Conservation (phyloP, 2,113 vertebrate genomes). For the Mesitornis unicolor region DNA sequence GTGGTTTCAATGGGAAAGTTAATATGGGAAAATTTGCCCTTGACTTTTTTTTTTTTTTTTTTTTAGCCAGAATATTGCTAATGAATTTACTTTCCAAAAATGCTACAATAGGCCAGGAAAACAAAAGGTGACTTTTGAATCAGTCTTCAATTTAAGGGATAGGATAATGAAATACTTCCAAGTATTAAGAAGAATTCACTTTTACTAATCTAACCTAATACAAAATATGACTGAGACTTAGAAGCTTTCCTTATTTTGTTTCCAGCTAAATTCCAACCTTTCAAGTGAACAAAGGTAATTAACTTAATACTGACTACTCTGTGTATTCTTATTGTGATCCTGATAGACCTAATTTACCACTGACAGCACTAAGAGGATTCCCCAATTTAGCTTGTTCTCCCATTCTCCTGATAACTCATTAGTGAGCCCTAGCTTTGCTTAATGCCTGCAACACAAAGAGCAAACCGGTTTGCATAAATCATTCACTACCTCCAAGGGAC, state of each 20-base stretch:
- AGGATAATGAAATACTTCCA: neutral
- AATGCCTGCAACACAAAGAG: neutral
- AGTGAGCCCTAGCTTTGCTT: conserved; percentile 28
- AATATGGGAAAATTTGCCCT: neutral
- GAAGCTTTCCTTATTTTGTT: conserved; percentile 12
- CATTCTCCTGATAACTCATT: conserved; percentile 44
- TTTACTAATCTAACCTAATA: neutral
- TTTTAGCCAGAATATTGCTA: neutral
- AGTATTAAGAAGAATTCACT: neutral
- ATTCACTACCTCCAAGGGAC: conserved; percentile 36
- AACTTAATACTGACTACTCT: conserved; percentile 14
- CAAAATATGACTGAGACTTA: neutral
- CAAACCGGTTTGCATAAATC: conserved; percentile 46
- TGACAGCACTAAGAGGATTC: conserved; percentile 32
- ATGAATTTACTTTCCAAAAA: neutral
- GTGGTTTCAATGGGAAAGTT: neutral
- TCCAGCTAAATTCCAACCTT: neutral
- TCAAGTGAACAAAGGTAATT: conserved; percentile 32
- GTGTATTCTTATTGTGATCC: conserved; percentile 12
- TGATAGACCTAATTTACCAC: conserved; percentile 40
- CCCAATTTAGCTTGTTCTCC: conserved; percentile 29
- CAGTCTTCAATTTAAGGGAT: neutral
- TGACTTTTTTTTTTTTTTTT: neutral
- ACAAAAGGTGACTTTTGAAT: neutral
- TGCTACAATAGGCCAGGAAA: neutral